Percentiles rank a stretch among this genome's conserved stretches.
Evolutionary conservation across 2,888 invertebrate genomes (phyloP).

Genomic region (Drosophila demipolita): DNA sequence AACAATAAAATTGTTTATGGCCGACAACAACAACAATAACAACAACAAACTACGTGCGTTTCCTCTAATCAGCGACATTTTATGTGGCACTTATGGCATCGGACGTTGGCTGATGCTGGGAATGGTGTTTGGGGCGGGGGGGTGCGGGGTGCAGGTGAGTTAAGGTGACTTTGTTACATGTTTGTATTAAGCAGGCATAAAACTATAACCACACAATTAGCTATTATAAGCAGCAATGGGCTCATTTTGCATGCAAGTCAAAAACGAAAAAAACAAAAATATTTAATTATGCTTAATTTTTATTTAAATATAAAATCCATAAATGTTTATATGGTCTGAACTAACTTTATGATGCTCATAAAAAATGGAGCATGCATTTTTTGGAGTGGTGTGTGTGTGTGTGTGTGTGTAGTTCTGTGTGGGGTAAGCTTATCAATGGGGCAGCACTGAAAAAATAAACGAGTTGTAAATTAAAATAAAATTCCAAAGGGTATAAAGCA

Average conservation of each 20-base stretch:
- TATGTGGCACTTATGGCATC: constrained; percentile 55
- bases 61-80: constrained; percentile 70
- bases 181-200: constrained; percentile 78
- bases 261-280: constrained; percentile 33
- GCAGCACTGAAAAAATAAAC: background rate
- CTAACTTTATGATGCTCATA: constrained; percentile 71
- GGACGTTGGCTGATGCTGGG: background rate
- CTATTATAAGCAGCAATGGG: constrained; percentile 65
- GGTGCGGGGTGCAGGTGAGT: background rate
- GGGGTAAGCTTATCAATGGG: constrained; percentile 4
- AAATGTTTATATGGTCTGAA: constrained; percentile 74
- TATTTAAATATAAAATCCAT: constrained; percentile 76
- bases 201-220: constrained; percentile 80
- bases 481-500: background rate
- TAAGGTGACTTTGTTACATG: constrained; percentile 48
- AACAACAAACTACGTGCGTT: constrained; percentile 58
- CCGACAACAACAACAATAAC: constrained; percentile 29
- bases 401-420: background rate
- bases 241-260: constrained; percentile 76
- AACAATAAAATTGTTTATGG: constrained; percentile 73
- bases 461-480: background rate
- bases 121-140: background rate
- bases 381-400: background rate
- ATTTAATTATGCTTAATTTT: constrained; percentile 73
- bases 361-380: constrained; percentile 69